phyloP scores from a whole-genome alignment of 2,113 vertebrate genomes.

The crab-eating macaque (Macaca fascicularis) region T2T-MFA8v1.1 NC_088389.1:101184001-101184500 shows the following conservation, averaged over 20 bases:
- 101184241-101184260: not conserved
- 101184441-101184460: not conserved
- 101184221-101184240: not conserved
- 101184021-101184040: not conserved
- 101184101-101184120: not conserved
- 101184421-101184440: not conserved
- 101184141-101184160: not conserved
- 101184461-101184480: not conserved
- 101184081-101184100: not conserved
- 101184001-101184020: constrained; percentile 17
- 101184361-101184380: not conserved
- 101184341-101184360: not conserved
- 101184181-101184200: not conserved
- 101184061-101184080: constrained; percentile 24
- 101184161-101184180: not conserved
- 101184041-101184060: not conserved
- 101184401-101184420: not conserved
- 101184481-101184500: not conserved
- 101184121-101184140: not conserved
- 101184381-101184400: not conserved
- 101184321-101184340: not conserved
- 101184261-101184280: not conserved
- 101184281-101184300: not conserved
- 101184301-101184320: not conserved
- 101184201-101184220: not conserved